Evolutionary conservation across 2,888 invertebrate species (phyloP).

Genomic region (Ethmia dodecea): DNA sequence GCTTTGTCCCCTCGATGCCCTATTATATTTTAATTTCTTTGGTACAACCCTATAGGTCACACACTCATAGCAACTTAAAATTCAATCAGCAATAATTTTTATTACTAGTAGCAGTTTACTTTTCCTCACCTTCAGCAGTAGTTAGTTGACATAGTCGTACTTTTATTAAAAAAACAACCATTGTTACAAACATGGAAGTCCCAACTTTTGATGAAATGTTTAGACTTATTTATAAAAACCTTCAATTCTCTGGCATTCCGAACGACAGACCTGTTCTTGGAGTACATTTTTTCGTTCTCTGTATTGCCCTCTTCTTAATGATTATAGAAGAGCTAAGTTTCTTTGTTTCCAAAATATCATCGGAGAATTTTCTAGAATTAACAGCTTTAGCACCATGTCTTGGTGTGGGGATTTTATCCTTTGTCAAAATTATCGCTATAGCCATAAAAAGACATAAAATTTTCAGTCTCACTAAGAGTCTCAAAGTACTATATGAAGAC

Average conservation of each 20-base stretch:
- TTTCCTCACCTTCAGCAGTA: no score
- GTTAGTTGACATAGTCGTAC: no score
- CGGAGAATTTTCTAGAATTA: conserved; percentile 45
- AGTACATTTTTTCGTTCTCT: conserved; percentile 29
- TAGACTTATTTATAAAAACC: conserved; percentile 39
- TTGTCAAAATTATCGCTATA: conserved; percentile 32
- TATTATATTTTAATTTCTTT: no score
- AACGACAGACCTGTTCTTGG: conserved; percentile 29
- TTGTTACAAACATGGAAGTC: conserved; percentile 30
- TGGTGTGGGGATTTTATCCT: conserved; percentile 38
- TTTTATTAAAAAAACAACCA: no score
- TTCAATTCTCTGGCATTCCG: conserved; percentile 42
- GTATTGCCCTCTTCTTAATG: conserved; percentile 26
- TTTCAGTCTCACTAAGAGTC: conserved; percentile 30
- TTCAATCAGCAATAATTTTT: no score
- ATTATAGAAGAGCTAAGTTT: conserved; percentile 33
- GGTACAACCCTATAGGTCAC: no score
- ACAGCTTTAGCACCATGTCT: conserved; percentile 47
- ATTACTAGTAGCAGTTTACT: no score
- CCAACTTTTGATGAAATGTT: conserved; percentile 44
- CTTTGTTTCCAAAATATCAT: conserved; percentile 39
- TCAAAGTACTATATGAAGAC: conserved; percentile 31
- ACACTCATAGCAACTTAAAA: no score
- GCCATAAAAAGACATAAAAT: conserved; percentile 24
- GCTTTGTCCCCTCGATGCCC: no score